These are phyloP conservation scores for Eupristina koningsbergeri DNA, from an alignment of 1,140 invertebrate species.

Conservation along the genomic window DNA sequence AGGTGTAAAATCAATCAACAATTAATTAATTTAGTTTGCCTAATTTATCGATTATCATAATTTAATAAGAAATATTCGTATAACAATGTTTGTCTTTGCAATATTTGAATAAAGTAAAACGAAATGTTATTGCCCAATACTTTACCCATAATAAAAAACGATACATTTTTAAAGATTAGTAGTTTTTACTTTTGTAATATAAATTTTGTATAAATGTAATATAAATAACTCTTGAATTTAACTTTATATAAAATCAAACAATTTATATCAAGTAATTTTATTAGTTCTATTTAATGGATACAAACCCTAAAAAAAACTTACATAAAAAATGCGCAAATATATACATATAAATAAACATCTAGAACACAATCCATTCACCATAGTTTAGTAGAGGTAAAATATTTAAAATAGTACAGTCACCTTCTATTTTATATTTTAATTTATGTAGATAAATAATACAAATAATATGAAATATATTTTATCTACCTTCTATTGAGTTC, in stretches of 20 bases:
- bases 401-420: background rate
- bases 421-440: slow-evolving; percentile 5
- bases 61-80: background rate
- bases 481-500: slow-evolving; percentile 85
- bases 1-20: background rate
- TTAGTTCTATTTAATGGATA: background rate
- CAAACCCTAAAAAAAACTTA: too few relatives aligned
- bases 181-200: background rate
- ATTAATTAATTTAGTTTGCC: background rate
- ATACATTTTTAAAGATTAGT: background rate
- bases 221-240: too few relatives aligned
- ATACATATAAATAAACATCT: too few relatives aligned
- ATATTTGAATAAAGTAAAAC: background rate
- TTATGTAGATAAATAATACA: background rate
- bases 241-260: too few relatives aligned
- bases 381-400: too few relatives aligned
- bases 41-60: background rate
- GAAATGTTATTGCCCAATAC: slow-evolving; percentile 2
- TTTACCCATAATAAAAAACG: background rate
- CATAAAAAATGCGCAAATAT: too few relatives aligned
- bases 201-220: too few relatives aligned
- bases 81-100: slow-evolving; percentile 26
- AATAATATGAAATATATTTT: slow-evolving; percentile 36
- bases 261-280: too few relatives aligned
- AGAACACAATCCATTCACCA: too few relatives aligned